Percentiles rank a stretch among this genome's conserved stretches.
Evolutionary conservation across 2,113 vertebrate genomes (phyloP).

Genomic region (Aix galericulata): DNA sequence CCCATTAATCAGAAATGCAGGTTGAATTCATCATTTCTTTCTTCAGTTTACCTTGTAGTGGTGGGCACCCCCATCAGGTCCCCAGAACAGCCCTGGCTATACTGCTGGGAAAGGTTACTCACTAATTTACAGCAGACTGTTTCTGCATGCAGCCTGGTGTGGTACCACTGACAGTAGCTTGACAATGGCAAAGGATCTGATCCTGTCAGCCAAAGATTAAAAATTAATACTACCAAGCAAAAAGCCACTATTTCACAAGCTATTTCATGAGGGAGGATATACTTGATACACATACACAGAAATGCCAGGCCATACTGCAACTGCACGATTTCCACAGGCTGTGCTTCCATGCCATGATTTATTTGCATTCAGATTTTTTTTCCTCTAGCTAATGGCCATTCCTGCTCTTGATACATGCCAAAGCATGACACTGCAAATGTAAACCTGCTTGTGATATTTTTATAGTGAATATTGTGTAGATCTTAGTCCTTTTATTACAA

Average conservation of each 20-base stretch:
- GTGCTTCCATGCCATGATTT: not conserved
- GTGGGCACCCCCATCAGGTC: not conserved
- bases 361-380: not conserved
- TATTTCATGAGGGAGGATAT: no score
- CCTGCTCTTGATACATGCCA: not conserved
- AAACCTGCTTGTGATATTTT: not conserved
- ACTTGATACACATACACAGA: not conserved
- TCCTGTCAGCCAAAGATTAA: not conserved
- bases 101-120: not conserved
- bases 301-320: not conserved
- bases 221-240: not conserved
- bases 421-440: not conserved
- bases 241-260: not conserved
- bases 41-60: not conserved
- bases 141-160: not conserved
- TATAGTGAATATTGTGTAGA: not conserved
- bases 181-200: not conserved
- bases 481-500: not conserved
- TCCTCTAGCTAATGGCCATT: not conserved
- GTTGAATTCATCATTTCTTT: not conserved
- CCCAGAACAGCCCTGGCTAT: accelerated
- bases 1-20: not conserved
- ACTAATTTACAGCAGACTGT: not conserved
- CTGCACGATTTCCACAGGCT: not conserved
- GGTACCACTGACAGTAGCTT: not conserved